Percentiles rank a stretch among this genome's conserved stretches.
Conservation (phyloP, 2,888 invertebrate genomes). For the Adelognathus sp. region DNA sequence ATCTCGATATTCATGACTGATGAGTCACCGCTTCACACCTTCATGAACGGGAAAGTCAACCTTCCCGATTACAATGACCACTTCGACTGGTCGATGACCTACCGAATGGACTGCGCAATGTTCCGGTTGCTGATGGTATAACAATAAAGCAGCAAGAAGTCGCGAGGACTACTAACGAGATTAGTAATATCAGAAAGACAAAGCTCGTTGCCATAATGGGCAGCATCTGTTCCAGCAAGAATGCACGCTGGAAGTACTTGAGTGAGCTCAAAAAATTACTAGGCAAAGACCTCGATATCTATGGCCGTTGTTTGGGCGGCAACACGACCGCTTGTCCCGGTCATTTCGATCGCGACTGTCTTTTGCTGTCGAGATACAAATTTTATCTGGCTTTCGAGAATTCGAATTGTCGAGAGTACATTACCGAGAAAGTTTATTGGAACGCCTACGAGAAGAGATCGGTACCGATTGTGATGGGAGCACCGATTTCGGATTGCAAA, state of each 20-base stretch:
- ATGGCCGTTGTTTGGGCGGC: conserved; percentile 82
- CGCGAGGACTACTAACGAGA: not conserved
- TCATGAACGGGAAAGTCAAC: conserved; percentile 81
- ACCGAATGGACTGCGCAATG: conserved; percentile 85
- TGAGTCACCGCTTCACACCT: conserved; percentile 86
- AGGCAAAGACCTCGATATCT: conserved; percentile 82
- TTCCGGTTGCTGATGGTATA: conserved; percentile 87
- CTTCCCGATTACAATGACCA: conserved; percentile 82
- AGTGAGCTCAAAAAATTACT: conserved; percentile 84
- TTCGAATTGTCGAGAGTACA: conserved; percentile 86
- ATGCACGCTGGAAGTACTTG: conserved; percentile 83
- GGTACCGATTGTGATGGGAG: conserved; percentile 87
- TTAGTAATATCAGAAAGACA: conserved; percentile 72
- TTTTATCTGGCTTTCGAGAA: conserved; percentile 89
- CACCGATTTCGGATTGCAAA: conserved; percentile 80
- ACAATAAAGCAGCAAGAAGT: conserved; percentile 77
- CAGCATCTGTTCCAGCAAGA: conserved; percentile 83
- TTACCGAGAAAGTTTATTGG: conserved; percentile 88
- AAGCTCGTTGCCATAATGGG: conserved; percentile 83
- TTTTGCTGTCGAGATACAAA: conserved; percentile 83
- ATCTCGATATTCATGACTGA: conserved; percentile 88
- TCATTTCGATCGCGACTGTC: conserved; percentile 85
- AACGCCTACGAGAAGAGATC: conserved; percentile 85
- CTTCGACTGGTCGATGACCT: conserved; percentile 90
- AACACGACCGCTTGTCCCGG: conserved; percentile 84